A percentile compares a stretch with the other conserved stretches of the same genome.
These are phyloP conservation scores for Leptocoma aspasia DNA, from an alignment of 2,113 vertebrate species.

Conservation along the genomic window DNA sequence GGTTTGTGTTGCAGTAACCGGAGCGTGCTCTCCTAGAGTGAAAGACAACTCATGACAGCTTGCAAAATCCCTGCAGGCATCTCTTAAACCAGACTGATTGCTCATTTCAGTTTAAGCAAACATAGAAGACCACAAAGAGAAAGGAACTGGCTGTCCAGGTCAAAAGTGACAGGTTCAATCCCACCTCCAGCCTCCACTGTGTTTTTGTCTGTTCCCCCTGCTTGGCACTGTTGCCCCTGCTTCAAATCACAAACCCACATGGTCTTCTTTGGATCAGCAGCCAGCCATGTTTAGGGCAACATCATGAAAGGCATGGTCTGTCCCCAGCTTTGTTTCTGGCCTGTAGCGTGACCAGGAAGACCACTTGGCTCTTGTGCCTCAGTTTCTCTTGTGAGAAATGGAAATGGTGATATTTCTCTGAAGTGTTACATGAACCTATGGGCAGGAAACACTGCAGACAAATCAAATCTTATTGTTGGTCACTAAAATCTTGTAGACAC, in stretches of 20 bases:
- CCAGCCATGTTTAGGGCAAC: neutral
- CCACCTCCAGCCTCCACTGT: fast-evolving
- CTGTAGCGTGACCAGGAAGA: neutral
- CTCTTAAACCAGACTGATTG: neutral
- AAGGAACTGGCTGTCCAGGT: neutral
- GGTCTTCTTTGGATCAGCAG: neutral
- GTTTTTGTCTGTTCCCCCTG: neutral
- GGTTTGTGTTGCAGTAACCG: neutral
- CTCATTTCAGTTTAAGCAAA: neutral
- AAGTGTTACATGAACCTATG: neutral
- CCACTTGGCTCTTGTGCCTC: neutral
- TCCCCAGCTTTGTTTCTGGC: neutral
- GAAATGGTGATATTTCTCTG: neutral
- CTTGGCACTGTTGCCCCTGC: neutral
- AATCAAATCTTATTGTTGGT: neutral
- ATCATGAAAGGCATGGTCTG: neutral
- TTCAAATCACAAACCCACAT: neutral
- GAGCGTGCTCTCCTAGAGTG: neutral
- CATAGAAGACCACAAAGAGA: neutral
- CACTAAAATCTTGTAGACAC: neutral
- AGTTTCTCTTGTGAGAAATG: neutral
- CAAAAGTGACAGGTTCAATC: neutral
- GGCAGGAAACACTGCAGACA: neutral
- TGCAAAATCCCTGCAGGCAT: neutral
- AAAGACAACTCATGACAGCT: neutral